A percentile compares a stretch with the other conserved stretches of the same genome.
Conservation (phyloP, 2,113 vertebrate genomes). For the Acrocephalus kingi region DNA sequence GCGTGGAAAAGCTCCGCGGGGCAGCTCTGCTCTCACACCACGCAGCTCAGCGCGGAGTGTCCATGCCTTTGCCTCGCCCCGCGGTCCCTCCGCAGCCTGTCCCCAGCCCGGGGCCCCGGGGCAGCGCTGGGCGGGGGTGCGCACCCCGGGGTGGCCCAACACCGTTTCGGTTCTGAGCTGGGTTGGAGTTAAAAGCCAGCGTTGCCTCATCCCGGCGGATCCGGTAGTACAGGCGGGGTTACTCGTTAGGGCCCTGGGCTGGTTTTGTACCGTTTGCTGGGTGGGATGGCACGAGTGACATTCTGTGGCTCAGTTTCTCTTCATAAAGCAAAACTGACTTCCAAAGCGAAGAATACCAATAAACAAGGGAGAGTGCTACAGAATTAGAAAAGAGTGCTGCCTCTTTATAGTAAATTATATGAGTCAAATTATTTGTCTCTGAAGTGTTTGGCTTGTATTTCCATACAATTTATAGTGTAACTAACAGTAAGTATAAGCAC, state of each 20-base stretch:
- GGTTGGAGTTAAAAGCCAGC: rapidly evolving
- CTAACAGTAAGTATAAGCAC: not conserved
- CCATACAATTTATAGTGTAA: not conserved
- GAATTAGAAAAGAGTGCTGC: not conserved
- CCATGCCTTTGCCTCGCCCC: not conserved
- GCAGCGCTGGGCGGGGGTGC: not conserved
- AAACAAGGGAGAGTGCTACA: not conserved
- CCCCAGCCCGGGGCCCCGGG: not conserved
- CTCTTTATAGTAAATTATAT: rapidly evolving
- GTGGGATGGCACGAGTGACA: not conserved
- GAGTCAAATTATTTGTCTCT: not conserved
- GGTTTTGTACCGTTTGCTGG: not conserved
- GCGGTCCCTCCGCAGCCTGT: too few species aligned
- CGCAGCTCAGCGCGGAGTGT: not conserved
- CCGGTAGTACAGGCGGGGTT: not conserved
- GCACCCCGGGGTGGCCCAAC: rapidly evolving
- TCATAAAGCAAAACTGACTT: not conserved
- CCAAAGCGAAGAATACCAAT: not conserved
- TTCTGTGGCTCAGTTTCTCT: not conserved
- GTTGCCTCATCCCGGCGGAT: too few species aligned
- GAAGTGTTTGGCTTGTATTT: rapidly evolving
- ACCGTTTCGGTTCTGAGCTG: rapidly evolving
- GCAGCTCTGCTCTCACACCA: not conserved
- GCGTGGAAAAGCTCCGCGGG: not conserved
- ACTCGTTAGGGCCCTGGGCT: not conserved